These are phyloP conservation scores for Nycticorax nycticorax DNA, from an alignment of 2,113 vertebrate species.

Conservation along the genomic window DNA sequence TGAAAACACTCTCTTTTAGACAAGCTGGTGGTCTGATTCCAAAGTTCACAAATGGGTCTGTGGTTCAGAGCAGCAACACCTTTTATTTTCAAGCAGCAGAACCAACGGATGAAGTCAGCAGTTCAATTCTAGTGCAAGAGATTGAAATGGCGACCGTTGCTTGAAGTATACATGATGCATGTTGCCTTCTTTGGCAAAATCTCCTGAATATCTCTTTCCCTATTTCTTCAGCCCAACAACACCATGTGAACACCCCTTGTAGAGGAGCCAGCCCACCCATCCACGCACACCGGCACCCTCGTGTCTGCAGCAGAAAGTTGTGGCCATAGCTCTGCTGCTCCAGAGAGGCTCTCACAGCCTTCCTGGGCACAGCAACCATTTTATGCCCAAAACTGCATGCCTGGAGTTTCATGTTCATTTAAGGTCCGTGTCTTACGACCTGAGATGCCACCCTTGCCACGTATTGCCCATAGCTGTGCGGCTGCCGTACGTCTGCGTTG, in stretches of 20 bases:
- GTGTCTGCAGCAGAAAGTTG: background rate
- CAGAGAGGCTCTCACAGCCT: background rate
- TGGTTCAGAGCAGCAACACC: background rate
- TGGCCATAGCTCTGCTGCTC: background rate
- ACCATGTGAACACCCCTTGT: fast-evolving
- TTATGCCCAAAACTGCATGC: background rate
- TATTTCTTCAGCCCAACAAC: background rate
- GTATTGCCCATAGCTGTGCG: fast-evolving
- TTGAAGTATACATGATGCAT: background rate
- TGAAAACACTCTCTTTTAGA: background rate
- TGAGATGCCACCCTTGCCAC: fast-evolving
- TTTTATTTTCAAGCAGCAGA: background rate
- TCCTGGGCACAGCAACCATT: fast-evolving
- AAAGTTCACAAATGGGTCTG: background rate
- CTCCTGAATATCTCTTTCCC: background rate
- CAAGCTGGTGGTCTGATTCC: background rate
- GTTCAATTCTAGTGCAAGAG: background rate
- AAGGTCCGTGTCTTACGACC: background rate
- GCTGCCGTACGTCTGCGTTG: background rate
- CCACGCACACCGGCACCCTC: fast-evolving
- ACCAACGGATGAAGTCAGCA: background rate
- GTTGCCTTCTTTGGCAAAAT: background rate
- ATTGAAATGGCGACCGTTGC: fast-evolving
- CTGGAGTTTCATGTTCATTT: background rate
- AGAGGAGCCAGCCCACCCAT: background rate